Evolutionary conservation across 2,113 vertebrate genomes (phyloP), one percentile per base, ranked within the genome.

Genomic region (Phoenicopterus ruber): DNA sequence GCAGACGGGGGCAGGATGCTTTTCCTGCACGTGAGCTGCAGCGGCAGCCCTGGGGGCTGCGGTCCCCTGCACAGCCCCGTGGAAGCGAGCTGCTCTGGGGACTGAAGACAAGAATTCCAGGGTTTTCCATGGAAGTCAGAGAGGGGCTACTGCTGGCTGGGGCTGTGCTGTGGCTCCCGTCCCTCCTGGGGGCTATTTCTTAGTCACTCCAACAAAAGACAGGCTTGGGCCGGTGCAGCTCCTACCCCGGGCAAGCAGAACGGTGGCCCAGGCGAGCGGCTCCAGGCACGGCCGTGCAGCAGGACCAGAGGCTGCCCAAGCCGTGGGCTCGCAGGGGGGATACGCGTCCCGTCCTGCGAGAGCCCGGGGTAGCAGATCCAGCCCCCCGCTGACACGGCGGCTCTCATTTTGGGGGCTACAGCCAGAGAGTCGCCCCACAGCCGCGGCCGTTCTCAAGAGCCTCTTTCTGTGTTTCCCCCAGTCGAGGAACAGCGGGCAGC

Each of bases 401-500:
- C 36, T 74, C 62, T 58, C 2, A 0, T 17, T 69, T 8, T 17
- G 71, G 88, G 71, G 49, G 13, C 46, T 22, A 2, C 21, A 82
- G 58, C 3, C 66, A 25, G 52, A 49, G 46, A n/a, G 61, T 54
- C 11, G 0, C 29, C 34, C 65, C 20, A 2, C 72, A 50, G 34
- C n/a, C 2, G 5, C 4, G 7, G 22, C 24, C 26, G 0, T 28
- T 62, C 89, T 94, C 69, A 78, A 31, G 10, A 49, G 11, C 4
- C 57, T 77, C 40, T 70, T 42, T 73, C 29, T 84, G n/a, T 95
- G 52, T 73, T 38, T 82, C 16, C 15, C 32, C 34, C 97, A 99
- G 99, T 99, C 99, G 10, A 98, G 99, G 96, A 98, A 99, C 93
- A 99, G 99, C 2, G 92, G 98, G 79, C 99, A 99, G 91, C 98